Conservation (phyloP, 23 tunicate species). For the Halocynthia roretzi region DNA sequence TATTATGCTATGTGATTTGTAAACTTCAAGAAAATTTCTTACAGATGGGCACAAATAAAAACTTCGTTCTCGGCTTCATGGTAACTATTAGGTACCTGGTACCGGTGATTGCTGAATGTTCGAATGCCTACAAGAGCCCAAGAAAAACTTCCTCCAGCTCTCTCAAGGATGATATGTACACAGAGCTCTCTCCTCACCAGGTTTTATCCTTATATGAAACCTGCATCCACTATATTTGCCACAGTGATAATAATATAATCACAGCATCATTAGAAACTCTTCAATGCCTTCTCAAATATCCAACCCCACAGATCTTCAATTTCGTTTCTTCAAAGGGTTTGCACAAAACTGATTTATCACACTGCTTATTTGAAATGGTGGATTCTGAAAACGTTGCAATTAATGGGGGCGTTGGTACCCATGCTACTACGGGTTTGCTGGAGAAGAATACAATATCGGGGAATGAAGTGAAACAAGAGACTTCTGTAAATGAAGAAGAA, state of each 20-base stretch:
- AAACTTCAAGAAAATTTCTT: conserved; percentile 27
- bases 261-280: conserved; percentile 40
- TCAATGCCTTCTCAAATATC: conserved; percentile 16
- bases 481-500: too few relatives aligned
- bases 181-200: too few relatives aligned
- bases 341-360: not conserved
- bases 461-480: too few relatives aligned
- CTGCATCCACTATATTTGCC: conserved; percentile 29
- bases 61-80: conserved; percentile 54
- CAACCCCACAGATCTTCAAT: conserved; percentile 12
- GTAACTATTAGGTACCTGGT: conserved; percentile 40
- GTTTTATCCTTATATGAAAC: conserved; percentile 10
- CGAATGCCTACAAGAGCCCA: too few relatives aligned
- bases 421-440: too few relatives aligned
- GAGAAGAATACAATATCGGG: too few relatives aligned
- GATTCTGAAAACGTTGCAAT: not conserved
- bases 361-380: not conserved
- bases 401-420: too few relatives aligned
- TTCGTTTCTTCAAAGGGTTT: conserved; percentile 24
- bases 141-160: too few relatives aligned
- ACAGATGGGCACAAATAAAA: conserved; percentile 29
- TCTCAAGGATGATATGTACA: too few relatives aligned
- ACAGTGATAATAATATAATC: conserved; percentile 52
- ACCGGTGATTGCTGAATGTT: conserved; percentile 30
- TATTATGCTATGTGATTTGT: conserved; percentile 3